Percentiles rank a stretch among this genome's conserved stretches.
Evolutionary conservation across 2,113 vertebrate genomes (phyloP).

Genomic region (Haemorhous mexicanus): DNA sequence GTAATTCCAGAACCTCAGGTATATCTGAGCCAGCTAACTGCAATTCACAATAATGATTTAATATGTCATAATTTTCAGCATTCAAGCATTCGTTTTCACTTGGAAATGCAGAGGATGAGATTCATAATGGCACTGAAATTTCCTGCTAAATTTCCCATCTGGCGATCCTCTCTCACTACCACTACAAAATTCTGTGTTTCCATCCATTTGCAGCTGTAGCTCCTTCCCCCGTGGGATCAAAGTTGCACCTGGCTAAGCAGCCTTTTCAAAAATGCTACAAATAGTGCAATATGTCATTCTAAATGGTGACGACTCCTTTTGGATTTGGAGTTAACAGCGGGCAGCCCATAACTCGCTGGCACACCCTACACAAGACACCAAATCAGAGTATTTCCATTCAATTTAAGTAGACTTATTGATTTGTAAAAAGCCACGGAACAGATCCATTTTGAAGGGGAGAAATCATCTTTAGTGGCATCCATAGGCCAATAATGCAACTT

Average conservation of each 20-base stretch:
- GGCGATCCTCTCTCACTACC: neutral
- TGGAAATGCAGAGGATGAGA: neutral
- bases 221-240: neutral
- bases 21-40: neutral
- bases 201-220: slow-evolving; percentile 18
- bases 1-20: slow-evolving; percentile 17
- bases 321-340: neutral
- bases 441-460: neutral
- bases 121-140: slow-evolving; percentile 23
- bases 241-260: slow-evolving; percentile 42
- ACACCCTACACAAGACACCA: neutral
- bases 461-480: neutral
- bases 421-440: neutral
- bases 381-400: neutral
- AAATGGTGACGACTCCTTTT: neutral
- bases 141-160: slow-evolving; percentile 49
- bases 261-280: slow-evolving; percentile 24
- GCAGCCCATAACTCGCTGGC: neutral
- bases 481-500: neutral
- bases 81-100: neutral
- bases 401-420: slow-evolving; percentile 5
- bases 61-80: slow-evolving; percentile 25
- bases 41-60: slow-evolving; percentile 15
- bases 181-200: neutral
- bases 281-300: slow-evolving; percentile 10